Evolutionary conservation across 2,113 vertebrate species (phyloP).

Genomic region (Lepidothrix coronata): DNA sequence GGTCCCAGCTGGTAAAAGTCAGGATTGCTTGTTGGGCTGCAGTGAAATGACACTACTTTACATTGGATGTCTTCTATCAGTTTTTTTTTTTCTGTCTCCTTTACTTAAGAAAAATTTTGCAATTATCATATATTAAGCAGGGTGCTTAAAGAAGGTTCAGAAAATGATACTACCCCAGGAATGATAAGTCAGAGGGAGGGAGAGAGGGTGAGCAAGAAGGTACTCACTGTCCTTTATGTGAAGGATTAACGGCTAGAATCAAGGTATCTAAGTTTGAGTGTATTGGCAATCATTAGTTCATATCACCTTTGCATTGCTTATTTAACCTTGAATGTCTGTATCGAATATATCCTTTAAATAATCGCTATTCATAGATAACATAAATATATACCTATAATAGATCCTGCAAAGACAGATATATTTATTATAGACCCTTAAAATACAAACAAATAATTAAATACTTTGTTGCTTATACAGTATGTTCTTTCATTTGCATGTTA

Average conservation of each 20-base stretch:
- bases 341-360: not conserved
- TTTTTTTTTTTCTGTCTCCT: not conserved
- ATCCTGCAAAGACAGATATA: not conserved
- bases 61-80: not conserved
- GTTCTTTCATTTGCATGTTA: slow-evolving; percentile 14
- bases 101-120: not conserved
- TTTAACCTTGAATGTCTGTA: not conserved
- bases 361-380: not conserved
- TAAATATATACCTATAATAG: not conserved
- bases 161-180: not conserved
- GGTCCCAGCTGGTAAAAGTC: not conserved
- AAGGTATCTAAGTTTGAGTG: not conserved
- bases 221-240: not conserved
- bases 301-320: not conserved
- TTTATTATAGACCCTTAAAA: not conserved
- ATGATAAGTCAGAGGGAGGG: not conserved
- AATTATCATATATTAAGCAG: not conserved
- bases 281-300: not conserved
- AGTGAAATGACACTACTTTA: not conserved
- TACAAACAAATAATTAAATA: not conserved
- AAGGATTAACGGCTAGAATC: not conserved
- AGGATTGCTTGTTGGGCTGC: not conserved
- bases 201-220: not conserved
- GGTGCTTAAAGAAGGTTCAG: not conserved
- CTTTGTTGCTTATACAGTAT: not conserved